Evolutionary conservation across 2,113 vertebrate genomes (phyloP).

Genomic region (Mobula birostris): DNA sequence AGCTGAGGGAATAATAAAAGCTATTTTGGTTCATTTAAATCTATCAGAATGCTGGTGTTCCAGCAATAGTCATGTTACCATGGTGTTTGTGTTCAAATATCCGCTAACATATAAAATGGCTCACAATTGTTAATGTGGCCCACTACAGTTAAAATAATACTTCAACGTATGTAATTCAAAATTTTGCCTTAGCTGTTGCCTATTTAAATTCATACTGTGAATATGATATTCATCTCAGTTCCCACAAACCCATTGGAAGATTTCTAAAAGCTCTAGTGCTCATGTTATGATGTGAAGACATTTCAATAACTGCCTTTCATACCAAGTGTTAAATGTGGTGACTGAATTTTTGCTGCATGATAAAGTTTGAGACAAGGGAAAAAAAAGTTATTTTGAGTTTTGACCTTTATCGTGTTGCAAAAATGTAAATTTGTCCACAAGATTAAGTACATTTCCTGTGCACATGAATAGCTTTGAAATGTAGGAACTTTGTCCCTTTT

Average conservation of each 20-base stretch:
- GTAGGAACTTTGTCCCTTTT: not conserved
- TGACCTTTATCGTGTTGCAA: not conserved
- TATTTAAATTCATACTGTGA: not conserved
- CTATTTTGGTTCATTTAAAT: not conserved
- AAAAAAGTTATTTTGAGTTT: not conserved
- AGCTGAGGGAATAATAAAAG: not conserved
- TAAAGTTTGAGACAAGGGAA: not conserved
- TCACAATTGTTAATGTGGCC: not conserved
- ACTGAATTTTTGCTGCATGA: not conserved
- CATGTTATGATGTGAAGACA: not conserved
- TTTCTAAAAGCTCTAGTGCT: not conserved
- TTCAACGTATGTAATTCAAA: not conserved
- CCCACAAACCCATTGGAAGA: not conserved
- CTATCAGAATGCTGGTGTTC: not conserved
- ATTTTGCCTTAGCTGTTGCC: not conserved
- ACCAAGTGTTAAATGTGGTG: not conserved
- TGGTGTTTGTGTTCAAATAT: constrained; percentile 11
- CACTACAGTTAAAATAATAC: not conserved
- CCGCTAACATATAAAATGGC: not conserved
- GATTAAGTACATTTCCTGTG: not conserved
- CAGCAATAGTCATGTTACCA: not conserved
- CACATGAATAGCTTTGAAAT: not conserved
- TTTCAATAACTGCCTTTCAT: not conserved
- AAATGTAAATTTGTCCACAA: not conserved
- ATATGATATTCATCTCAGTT: not conserved